Evolutionary conservation across 2,888 invertebrate species (phyloP).

Genomic region (Neelides folsomi): DNA sequence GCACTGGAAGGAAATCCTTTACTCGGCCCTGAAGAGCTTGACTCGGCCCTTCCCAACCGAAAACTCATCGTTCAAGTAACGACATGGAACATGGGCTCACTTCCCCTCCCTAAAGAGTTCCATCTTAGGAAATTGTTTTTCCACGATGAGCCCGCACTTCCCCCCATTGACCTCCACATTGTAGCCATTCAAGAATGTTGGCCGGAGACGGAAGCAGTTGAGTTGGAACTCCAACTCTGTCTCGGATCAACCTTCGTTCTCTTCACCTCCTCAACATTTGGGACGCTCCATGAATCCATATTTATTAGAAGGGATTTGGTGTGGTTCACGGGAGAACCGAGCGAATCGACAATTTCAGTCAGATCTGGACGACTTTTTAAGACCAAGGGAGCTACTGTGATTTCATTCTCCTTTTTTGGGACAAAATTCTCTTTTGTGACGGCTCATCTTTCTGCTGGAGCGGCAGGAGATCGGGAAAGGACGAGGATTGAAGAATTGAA

Average conservation of each 20-base stretch:
- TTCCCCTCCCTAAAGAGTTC: constrained; percentile 38
- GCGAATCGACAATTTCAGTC: constrained; percentile 74
- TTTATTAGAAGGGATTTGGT: constrained; percentile 83
- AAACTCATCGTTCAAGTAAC: constrained; percentile 75
- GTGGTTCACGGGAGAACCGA: constrained; percentile 89
- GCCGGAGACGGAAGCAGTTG: constrained; percentile 76
- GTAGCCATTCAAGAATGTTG: constrained; percentile 89
- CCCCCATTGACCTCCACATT: constrained; percentile 59
- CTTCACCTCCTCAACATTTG: constrained; percentile 69
- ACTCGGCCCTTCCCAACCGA: constrained; percentile 60
- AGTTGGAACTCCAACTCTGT: constrained; percentile 79
- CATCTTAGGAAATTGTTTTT: constrained; percentile 28
- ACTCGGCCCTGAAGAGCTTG: constrained; percentile 69
- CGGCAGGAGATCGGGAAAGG: constrained; percentile 20
- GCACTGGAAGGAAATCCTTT: constrained; percentile 45
- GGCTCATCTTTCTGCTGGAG: constrained; percentile 72
- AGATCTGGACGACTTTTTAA: constrained; percentile 73
- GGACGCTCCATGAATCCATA: constrained; percentile 75
- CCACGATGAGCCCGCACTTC: constrained; percentile 16
- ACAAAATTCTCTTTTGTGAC: constrained; percentile 90
- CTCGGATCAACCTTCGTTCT: constrained; percentile 85
- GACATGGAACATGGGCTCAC: constrained; percentile 96
- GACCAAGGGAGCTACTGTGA: constrained; percentile 83
- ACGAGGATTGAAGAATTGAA: constrained; percentile 28
- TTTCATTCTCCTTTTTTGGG: constrained; percentile 84